Percentiles rank a stretch among this genome's conserved stretches.
These are phyloP conservation scores for Phalloptychus januarius DNA, from an alignment of 2,797 vertebrate species.

Conservation along the genomic window DNA sequence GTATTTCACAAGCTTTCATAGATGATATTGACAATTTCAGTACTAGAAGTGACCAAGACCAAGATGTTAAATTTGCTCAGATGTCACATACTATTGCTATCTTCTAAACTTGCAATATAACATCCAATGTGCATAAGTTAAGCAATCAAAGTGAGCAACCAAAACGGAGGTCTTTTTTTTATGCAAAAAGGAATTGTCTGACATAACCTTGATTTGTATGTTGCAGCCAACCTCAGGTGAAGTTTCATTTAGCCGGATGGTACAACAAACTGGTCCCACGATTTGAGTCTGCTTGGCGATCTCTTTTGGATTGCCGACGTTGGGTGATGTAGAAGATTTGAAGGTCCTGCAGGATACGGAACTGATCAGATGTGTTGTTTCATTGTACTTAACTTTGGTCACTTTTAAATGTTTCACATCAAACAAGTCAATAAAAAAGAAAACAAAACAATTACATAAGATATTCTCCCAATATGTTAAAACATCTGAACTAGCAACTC, in stretches of 20 bases:
- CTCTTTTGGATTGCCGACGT: not conserved
- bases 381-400: not conserved
- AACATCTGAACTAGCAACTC: not conserved
- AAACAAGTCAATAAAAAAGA: not conserved
- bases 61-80: not conserved
- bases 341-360: not conserved
- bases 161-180: not conserved
- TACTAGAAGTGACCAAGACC: not conserved
- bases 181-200: not conserved
- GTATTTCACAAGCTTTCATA: not conserved
- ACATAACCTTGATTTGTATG: no score
- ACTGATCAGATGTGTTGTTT: not conserved
- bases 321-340: not conserved
- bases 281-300: not conserved
- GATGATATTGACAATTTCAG: not conserved
- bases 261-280: not conserved
- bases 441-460: not conserved
- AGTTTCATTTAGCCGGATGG: not conserved
- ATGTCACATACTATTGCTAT: not conserved
- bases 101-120: not conserved
- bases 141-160: not conserved
- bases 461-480: not conserved
- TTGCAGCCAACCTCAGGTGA: not conserved
- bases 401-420: not conserved
- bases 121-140: not conserved